Evolutionary conservation across 1,140 invertebrate species (phyloP), one percentile per base, ranked within the genome.

Genomic region (Phortica variegata): DNA sequence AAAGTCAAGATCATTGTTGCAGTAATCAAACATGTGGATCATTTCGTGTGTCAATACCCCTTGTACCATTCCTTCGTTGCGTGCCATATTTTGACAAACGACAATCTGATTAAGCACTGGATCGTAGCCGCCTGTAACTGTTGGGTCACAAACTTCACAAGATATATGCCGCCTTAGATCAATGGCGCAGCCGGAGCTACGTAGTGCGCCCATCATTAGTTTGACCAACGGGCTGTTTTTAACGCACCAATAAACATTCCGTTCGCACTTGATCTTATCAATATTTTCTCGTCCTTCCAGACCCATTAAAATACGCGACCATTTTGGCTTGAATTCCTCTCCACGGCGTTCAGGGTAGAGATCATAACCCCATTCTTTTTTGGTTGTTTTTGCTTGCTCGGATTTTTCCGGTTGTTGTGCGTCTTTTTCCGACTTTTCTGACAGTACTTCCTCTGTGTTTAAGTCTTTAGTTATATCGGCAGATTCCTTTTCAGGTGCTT

Each of bases 21-120:
- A 98, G 63, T 87, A 90, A 75, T 98, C 95, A 77, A 95, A 97
- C 90, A 97, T 96, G 76, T 98, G 95, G 33, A 97, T 87, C 81
- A 98, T 84, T 78, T 98, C 95, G 77, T 98, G 95, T 1, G 86
- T 83, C 3, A 98, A 68, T 6, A 93, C 87, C 49, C 85, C 85
- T 74, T 89, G 86, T 1, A 93, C 83, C 59, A 84, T 80, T 4
- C 82, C 82, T 73, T 84, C 75, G 31, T 77, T 80, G 37, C 61
- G 80, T 12, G 84, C 84, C 40, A 84, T 83, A 80, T 98, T 97
- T 73, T 96, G 90, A 65, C 94, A 98, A 9, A 97, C 80, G 6
- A 98, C 87, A 51, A 97, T 85, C 86, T 95, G 74, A 48, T 73
- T 75, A 4, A 77, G 50, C 49, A 72, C 80, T 9, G 91, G 87